Percentiles rank a stretch among this genome's conserved stretches.
Conservation (phyloP, 2,797 vertebrate genomes). For the Myotis planiceps region DNA sequence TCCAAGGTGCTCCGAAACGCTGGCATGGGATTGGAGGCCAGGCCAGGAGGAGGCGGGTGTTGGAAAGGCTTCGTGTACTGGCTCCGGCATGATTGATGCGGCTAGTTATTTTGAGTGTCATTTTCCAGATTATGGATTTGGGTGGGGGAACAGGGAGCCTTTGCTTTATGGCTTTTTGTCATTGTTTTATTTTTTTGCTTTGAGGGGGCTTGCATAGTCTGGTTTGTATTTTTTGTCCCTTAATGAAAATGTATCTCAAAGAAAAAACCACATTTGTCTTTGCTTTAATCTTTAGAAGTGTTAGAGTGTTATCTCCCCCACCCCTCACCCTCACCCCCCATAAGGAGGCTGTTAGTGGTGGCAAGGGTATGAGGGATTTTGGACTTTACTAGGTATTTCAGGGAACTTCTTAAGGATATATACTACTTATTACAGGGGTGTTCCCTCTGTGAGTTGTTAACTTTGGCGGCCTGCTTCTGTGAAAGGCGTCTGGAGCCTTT, state of each 20-base stretch:
- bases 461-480: not conserved
- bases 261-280: not conserved
- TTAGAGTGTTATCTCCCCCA: not conserved
- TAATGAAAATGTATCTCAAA: conserved; percentile 70
- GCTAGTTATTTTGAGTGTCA: conserved; percentile 64
- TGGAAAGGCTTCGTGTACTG: not conserved
- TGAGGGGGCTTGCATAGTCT: conserved; percentile 26
- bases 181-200: conserved; percentile 23
- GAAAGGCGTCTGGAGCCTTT: not conserved
- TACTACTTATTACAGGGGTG: not conserved
- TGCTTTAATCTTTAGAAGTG: conserved; percentile 6
- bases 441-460: not conserved
- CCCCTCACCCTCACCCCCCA: too few relatives aligned
- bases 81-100: conserved; percentile 39
- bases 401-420: not conserved
- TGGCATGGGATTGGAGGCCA: not conserved
- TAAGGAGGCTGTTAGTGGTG: not conserved
- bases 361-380: not conserved
- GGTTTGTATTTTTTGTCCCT: conserved; percentile 30
- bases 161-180: not conserved
- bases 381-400: not conserved
- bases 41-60: not conserved
- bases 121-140: conserved; percentile 48
- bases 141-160: not conserved
- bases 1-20: conserved; percentile 52